Evolutionary conservation across 2,888 invertebrate genomes (phyloP), one percentile per base, ranked within the genome.

Genomic region (Automeris io): DNA sequence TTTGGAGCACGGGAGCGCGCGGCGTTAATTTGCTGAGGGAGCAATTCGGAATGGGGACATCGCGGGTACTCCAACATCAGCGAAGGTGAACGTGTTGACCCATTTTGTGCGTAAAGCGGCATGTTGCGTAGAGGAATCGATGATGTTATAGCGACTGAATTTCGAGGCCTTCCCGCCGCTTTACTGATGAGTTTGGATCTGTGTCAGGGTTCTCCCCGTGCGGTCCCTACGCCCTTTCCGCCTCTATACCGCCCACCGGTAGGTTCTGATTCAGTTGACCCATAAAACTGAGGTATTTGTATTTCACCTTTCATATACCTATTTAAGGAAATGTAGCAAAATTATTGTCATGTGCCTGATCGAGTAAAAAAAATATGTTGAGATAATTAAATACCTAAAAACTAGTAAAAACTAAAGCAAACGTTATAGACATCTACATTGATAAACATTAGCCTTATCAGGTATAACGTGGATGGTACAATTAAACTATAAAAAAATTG

Each of bases 191-290:
- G 73, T 73, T 69, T 61, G 73, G 77, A 83, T 83, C 82, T 82
- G 77, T 85, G 86, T 86, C 86, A 85, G 79, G 85, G 86, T 80
- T 70, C 75, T 70, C 73, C 75, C 74, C 68, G 44, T 54, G 43
- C 62, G 61, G 59, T 68, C 77, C 80, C 72, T 75, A 58, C 78
- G 66, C 79, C 70, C 76, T 69, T 62, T 67, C 60, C 61, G 53
- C 58, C 59, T 61, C 57, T 58, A 61, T 55, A 51, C 70, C 70
- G 56, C 72, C 72, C 70, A 53, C 66, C 57, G 58, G 52, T 64
- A 60, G 59, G 69, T 64, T 69, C 64, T 62, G 64, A 51, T 53
- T 61, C 67, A 64, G 70, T 70, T 75, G 74, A 79, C 80, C 80
- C 74, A 75, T 76, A 78, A 80, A 82, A 75, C 70, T 75, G 54